Conservation (phyloP, 2,888 invertebrate species). For the Caenorhabditis imperialis region DNA sequence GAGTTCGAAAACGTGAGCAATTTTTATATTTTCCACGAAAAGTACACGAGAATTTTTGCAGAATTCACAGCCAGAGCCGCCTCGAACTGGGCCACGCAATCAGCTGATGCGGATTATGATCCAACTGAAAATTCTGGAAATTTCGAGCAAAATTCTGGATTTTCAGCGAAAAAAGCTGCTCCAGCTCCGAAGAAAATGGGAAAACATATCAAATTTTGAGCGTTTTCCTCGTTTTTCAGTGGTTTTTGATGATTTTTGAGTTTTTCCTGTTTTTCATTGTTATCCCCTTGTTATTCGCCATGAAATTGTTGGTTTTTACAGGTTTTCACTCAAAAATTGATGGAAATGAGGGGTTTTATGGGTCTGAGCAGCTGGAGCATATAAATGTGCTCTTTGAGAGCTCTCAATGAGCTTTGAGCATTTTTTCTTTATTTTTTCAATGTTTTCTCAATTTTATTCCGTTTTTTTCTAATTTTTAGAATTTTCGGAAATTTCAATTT, state of each 20-base stretch:
- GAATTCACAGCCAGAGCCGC: conserved; percentile 46
- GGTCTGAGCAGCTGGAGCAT: no score
- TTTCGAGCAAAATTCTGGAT: not conserved
- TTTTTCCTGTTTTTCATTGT: conserved; percentile 11
- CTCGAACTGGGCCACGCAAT: conserved; percentile 30
- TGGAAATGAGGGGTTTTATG: no score
- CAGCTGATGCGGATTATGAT: conserved; percentile 56
- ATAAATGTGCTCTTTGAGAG: no score
- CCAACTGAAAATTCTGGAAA: conserved; percentile 23
- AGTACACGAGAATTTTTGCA: no score
- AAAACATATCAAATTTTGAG: conserved; percentile 55
- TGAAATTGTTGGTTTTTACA: no score
- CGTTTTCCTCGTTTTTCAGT: conserved; percentile 3
- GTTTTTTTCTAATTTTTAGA: not conserved
- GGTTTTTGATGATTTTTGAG: conserved; percentile 1
- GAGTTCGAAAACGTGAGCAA: conserved; percentile 33
- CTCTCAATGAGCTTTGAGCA: no score
- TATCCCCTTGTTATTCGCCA: conserved; percentile 3
- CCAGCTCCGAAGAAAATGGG: conserved; percentile 20
- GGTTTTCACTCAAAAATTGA: no score
- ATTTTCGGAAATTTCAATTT: not conserved
- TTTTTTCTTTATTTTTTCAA: conserved; percentile 2
- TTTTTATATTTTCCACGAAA: not conserved
- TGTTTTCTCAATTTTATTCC: conserved; percentile 1
- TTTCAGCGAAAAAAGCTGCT: not conserved